Evolutionary conservation across 2,888 invertebrate genomes (phyloP).

Genomic region (Sialis fuliginosa): DNA sequence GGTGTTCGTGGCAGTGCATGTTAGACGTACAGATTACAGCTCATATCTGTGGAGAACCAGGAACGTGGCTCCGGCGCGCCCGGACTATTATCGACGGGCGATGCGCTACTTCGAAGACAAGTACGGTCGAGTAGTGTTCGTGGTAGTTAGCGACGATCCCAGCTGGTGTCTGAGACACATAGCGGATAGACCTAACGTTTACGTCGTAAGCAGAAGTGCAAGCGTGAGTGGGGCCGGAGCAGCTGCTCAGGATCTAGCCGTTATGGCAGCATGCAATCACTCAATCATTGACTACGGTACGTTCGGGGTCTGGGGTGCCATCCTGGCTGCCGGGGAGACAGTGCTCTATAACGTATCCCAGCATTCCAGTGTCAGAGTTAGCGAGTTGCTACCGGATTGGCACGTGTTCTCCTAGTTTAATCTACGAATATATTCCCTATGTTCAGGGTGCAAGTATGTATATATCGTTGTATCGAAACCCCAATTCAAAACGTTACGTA

Average conservation of each 20-base stretch:
- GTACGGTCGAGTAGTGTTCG: slow-evolving; percentile 22
- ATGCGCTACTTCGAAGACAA: slow-evolving; percentile 26
- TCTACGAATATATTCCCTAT: too few species aligned
- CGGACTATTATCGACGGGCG: slow-evolving; percentile 23
- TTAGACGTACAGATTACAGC: slow-evolving; percentile 36
- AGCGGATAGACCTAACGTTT: slow-evolving; percentile 20
- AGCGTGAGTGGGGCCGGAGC: slow-evolving; percentile 16
- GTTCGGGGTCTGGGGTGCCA: slow-evolving; percentile 31
- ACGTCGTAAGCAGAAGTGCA: slow-evolving; percentile 20
- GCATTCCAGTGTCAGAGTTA: slow-evolving; percentile 23
- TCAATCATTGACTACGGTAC: slow-evolving; percentile 33
- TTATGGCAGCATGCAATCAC: slow-evolving; percentile 31
- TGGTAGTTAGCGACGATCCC: slow-evolving; percentile 30
- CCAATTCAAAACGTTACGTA: too few species aligned
- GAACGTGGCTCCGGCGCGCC: slow-evolving; percentile 23
- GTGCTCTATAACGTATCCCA: slow-evolving; percentile 25
- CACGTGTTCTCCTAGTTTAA: slow-evolving; percentile 14
- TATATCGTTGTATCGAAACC: too few species aligned
- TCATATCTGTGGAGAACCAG: slow-evolving; percentile 33
- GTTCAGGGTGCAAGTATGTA: too few species aligned
- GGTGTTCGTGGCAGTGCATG: slow-evolving; percentile 34
- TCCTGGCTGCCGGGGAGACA: slow-evolving; percentile 29
- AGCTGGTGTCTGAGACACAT: slow-evolving; percentile 26
- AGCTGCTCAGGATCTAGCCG: slow-evolving; percentile 27
- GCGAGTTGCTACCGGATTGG: slow-evolving; percentile 27